Conservation (phyloP, 2,888 invertebrate species). For the Lepidocyrtinus sp. region DNA sequence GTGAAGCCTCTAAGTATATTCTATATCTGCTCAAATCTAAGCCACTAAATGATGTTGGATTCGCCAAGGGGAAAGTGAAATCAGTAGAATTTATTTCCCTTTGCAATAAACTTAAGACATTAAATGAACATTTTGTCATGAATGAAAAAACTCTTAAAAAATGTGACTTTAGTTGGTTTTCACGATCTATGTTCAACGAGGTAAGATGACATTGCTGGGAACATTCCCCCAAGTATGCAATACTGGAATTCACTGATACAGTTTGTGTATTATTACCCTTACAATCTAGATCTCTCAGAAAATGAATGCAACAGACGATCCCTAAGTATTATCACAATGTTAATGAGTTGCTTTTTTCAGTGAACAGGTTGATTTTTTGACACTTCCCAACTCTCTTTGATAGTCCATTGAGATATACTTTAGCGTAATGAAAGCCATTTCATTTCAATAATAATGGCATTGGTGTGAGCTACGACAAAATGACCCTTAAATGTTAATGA, state of each 20-base stretch:
- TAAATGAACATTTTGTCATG: background rate
- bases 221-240: background rate
- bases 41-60: background rate
- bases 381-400: background rate
- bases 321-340: background rate
- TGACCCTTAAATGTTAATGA: slow-evolving; percentile 23
- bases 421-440: slow-evolving; percentile 21
- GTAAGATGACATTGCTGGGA: background rate
- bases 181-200: background rate
- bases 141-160: background rate
- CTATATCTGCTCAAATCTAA: background rate
- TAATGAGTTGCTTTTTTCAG: background rate
- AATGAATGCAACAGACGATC: background rate
- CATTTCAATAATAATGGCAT: slow-evolving; percentile 25
- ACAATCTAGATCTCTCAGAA: background rate
- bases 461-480: background rate
- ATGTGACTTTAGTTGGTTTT: background rate
- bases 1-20: background rate
- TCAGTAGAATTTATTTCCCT: background rate
- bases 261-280: background rate
- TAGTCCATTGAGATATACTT: too few species aligned
- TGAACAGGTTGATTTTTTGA: background rate
- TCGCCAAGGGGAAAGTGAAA: background rate
- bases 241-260: background rate
- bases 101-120: background rate